These are phyloP conservation scores for Probosciger aterrimus DNA, from an alignment of 2,113 vertebrate species.

Conservation along the genomic window DNA sequence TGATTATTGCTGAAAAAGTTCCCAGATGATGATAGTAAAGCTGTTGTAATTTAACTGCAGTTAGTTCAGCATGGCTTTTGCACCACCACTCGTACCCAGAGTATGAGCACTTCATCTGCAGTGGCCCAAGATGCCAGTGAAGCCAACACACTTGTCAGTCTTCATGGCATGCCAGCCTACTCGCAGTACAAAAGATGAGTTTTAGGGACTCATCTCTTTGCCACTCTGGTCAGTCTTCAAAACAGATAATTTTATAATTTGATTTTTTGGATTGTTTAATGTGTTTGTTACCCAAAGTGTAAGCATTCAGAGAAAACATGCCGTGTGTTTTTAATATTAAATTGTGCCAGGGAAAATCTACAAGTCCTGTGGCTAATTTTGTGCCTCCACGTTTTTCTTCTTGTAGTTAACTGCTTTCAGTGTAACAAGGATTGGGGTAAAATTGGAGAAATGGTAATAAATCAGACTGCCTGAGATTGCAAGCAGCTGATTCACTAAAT, in stretches of 20 bases:
- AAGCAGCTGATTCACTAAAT: neutral
- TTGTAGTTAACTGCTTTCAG: neutral
- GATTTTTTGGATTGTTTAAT: neutral
- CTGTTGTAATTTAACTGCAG: neutral
- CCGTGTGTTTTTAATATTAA: neutral
- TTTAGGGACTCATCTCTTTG: neutral
- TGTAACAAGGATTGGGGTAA: neutral
- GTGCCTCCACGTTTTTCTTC: neutral
- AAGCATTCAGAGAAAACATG: neutral
- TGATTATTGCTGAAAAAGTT: neutral
- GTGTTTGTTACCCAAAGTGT: neutral
- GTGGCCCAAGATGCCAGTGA: neutral
- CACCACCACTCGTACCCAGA: rapidly evolving
- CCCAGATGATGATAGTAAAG: neutral
- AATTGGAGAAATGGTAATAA: neutral
- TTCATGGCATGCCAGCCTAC: neutral
- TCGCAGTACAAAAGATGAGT: neutral
- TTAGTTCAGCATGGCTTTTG: neutral
- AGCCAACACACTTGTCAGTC: neutral
- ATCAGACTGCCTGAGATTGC: neutral
- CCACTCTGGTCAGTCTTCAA: neutral
- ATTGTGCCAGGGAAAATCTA: neutral
- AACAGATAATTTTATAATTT: neutral
- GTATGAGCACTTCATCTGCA: neutral
- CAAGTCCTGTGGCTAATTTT: neutral